Conservation (phyloP, 2,113 vertebrate genomes). For the Actenoides hombroni region DNA sequence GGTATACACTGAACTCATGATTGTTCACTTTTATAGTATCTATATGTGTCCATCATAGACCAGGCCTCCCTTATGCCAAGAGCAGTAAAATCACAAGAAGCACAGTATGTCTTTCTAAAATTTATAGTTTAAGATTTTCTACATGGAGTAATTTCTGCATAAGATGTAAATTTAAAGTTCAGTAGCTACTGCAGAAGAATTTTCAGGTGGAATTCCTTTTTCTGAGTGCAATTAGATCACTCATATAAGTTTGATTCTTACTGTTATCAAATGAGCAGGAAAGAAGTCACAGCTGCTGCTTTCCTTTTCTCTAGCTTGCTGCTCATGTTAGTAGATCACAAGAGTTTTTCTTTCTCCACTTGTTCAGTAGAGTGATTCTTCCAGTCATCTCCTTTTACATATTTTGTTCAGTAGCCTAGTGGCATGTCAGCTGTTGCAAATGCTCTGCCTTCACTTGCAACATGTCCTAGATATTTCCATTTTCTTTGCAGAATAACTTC, state of each 20-base stretch:
- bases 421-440: constrained; percentile 32
- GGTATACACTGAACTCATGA: not conserved
- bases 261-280: not conserved
- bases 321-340: not conserved
- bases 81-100: not conserved
- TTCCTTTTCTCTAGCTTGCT: not conserved
- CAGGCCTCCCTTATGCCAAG: not conserved
- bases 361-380: not conserved
- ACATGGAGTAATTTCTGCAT: not conserved
- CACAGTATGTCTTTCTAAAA: not conserved
- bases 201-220: not conserved
- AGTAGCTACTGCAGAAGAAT: not conserved
- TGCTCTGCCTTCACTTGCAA: constrained; percentile 19
- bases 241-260: not conserved
- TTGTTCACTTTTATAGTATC: not conserved
- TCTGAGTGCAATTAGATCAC: not conserved
- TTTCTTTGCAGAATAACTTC: not conserved
- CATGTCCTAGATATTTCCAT: not conserved
- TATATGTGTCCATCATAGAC: not conserved
- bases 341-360: not conserved
- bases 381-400: not conserved
- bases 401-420: not conserved
- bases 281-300: not conserved
- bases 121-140: not conserved
- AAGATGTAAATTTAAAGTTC: not conserved